Base-by-base conservation (phyloP, 2,888 invertebrate genomes). In the Hemithea aestivaria region DNA sequence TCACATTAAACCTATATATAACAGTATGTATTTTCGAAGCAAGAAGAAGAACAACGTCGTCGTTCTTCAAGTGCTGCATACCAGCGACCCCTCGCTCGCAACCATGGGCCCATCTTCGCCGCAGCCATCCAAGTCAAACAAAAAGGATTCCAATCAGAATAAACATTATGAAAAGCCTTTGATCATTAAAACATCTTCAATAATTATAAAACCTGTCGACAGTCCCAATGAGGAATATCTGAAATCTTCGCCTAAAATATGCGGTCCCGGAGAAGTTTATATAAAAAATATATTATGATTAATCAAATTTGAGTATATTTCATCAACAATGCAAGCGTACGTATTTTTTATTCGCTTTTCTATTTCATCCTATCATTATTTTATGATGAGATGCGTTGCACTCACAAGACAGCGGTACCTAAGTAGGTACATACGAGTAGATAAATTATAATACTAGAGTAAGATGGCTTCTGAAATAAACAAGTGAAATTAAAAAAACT, bases 221-320 rank as follows among this genome's bases (percentile, higher is more conserved):
- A 29, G 8, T 29, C 21, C 24, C 7, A 27, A 25, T 35, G 21
- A 7, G 16, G 36, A 33, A 48, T 6, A 27, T 11, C 36, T 45
- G 26, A 47, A 38, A 34, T 47, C 54, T 10, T 38, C 33, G 9
- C 53, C 47, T 39, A 70, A 70, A 56, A 59, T 72, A 40, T 75
- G 73, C 40, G 62, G 72, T 9, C 71, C 65, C 7, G 72, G 69
- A 40, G 71, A 75, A 66, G 11, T 27, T 27, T 32, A 25, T n/a
- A 32, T 23, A 4, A 38, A 7, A 20, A 7, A 9, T n/a, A 22
- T 27, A 30, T 4, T 16, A 4, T 16, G n/a, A n/a, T n/a, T n/a
- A n/a, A n/a, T n/a, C n/a, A n/a, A n/a, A n/a, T n/a, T n/a, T n/a
- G n/a, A n/a, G n/a, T n/a, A n/a, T n/a, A n/a, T n/a, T n/a, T n/a